A percentile compares a stretch with the other conserved stretches of the same genome.
Conservation (phyloP, 2,888 invertebrate species). For the Tachystola acroxantha region DNA sequence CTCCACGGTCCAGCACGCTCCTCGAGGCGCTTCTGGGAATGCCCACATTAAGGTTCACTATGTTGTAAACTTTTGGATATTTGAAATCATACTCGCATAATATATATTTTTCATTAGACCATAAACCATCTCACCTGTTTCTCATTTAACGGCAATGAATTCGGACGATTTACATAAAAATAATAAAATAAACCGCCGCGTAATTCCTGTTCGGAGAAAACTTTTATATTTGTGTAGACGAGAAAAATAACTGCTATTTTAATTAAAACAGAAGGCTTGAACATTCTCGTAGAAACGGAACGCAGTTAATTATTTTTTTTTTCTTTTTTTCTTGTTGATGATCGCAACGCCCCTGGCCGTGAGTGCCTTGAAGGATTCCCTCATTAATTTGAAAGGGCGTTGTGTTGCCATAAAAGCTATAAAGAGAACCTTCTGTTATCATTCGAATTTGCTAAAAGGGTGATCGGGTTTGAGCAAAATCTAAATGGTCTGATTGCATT, state of each 20-base stretch:
- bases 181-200: slow-evolving; percentile 15
- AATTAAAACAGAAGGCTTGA: slow-evolving; percentile 52
- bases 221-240: slow-evolving; percentile 13
- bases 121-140: background rate
- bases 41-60: no score
- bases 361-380: slow-evolving; percentile 36
- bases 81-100: no score
- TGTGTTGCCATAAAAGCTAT: slow-evolving; percentile 27
- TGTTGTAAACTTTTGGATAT: no score
- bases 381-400: slow-evolving; percentile 41
- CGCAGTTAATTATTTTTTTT: slow-evolving; percentile 41
- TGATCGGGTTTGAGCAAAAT: background rate
- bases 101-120: background rate
- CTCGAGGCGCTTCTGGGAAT: no score
- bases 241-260: slow-evolving; percentile 35
- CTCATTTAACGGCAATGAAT: slow-evolving; percentile 13
- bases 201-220: slow-evolving; percentile 14
- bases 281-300: slow-evolving; percentile 33
- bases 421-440: slow-evolving; percentile 27
- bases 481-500: no score
- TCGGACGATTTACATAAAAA: slow-evolving; percentile 19
- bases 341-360: slow-evolving; percentile 28
- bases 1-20: no score
- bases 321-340: slow-evolving; percentile 39
- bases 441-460: slow-evolving; percentile 15